phyloP scores from a whole-genome alignment of 2,888 invertebrate genomes.

The Hydrotaea diabolus region DNA sequence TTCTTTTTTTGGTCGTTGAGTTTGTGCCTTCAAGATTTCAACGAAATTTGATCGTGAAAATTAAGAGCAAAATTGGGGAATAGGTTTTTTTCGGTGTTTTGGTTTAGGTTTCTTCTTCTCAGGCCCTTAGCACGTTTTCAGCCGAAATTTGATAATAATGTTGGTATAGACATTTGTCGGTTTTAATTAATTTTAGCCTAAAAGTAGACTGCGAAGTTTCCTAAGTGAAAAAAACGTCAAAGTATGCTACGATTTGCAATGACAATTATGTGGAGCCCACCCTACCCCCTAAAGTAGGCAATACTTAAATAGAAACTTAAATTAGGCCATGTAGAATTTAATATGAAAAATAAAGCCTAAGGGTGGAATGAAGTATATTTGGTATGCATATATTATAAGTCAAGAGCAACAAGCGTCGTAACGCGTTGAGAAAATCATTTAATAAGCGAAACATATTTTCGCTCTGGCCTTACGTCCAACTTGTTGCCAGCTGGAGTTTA shows the following conservation, averaged over 20 bases:
- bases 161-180: not conserved
- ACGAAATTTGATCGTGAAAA: conserved; percentile 14
- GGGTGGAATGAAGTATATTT: too few relatives aligned
- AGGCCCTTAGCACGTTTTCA: not conserved
- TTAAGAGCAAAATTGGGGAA: not conserved
- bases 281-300: not conserved
- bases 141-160: not conserved
- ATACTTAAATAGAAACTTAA: too few relatives aligned
- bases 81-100: not conserved
- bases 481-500: too few relatives aligned
- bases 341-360: not conserved
- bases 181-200: not conserved
- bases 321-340: not conserved
- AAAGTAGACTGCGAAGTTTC: not conserved
- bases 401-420: too few relatives aligned
- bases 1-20: not conserved
- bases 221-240: not conserved
- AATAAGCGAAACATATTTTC: too few relatives aligned
- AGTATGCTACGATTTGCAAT: not conserved
- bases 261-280: not conserved
- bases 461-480: too few relatives aligned
- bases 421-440: too few relatives aligned
- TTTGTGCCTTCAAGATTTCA: not conserved
- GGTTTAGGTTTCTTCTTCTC: not conserved
- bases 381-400: too few relatives aligned